Conservation (phyloP, 2,797 vertebrate genomes). For the Hybognathus amarus region DNA sequence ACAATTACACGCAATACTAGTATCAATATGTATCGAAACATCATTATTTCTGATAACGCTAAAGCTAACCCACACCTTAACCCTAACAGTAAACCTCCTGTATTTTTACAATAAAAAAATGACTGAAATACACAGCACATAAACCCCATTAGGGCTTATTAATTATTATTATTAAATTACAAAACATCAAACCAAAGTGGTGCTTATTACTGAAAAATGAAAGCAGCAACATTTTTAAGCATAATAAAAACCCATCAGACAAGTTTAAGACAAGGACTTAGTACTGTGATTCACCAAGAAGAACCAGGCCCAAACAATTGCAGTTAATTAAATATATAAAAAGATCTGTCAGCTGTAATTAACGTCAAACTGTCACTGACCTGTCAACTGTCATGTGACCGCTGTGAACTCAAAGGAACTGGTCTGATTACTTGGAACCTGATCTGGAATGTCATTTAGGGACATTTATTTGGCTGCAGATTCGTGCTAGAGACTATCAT, state of each 20-base stretch:
- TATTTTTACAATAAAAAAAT: no score
- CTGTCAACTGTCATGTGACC: neutral
- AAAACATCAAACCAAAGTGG: neutral
- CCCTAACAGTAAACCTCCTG: no score
- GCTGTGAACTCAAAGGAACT: constrained; percentile 12
- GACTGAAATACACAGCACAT: no score
- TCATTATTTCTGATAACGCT: no score
- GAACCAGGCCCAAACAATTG: neutral
- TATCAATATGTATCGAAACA: no score
- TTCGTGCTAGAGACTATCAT: neutral
- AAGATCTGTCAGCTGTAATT: constrained; percentile 13
- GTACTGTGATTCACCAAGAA: neutral
- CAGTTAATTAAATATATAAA: constrained; percentile 1
- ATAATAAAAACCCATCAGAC: neutral
- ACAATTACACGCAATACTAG: no score
- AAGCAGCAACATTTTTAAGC: neutral
- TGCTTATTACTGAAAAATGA: no score
- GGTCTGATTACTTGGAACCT: constrained; percentile 7
- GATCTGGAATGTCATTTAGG: constrained; percentile 19
- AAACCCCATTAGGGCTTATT: no score
- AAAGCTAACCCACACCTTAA: no score
- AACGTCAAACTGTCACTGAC: neutral
- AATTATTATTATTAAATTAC: no score
- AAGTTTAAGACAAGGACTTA: neutral
- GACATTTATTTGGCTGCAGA: constrained; percentile 8